Conservation (phyloP, 1,140 invertebrate species). For the Samia ricini region DNA sequence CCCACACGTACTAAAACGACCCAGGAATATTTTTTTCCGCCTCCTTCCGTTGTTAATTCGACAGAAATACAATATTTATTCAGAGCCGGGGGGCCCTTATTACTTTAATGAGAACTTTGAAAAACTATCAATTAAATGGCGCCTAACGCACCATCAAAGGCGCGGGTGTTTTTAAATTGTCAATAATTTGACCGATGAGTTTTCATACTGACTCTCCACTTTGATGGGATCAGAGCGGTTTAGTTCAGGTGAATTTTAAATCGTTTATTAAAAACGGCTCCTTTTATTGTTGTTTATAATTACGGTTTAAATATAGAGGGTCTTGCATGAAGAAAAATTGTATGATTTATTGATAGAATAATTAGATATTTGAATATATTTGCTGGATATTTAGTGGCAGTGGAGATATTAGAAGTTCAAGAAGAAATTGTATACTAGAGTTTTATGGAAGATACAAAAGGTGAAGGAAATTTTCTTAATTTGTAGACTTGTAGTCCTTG, state of each 20-base stretch:
- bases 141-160: constrained; percentile 41
- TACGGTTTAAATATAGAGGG: background rate
- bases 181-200: background rate
- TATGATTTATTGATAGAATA: too few relatives aligned
- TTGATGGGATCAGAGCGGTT: background rate
- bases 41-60: constrained; percentile 30
- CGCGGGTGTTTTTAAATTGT: constrained; percentile 29
- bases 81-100: constrained; percentile 38
- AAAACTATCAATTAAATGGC: constrained; percentile 69
- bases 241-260: background rate
- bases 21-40: constrained; percentile 38
- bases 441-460: too few relatives aligned
- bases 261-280: background rate
- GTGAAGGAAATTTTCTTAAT: too few relatives aligned
- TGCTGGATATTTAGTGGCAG: too few relatives aligned
- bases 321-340: background rate
- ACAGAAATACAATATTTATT: constrained; percentile 57
- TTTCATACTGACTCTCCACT: background rate
- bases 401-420: too few relatives aligned
- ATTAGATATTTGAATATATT: too few relatives aligned
- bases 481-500: too few relatives aligned
- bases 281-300: background rate
- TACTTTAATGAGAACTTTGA: constrained; percentile 49
- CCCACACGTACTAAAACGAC: constrained; percentile 9
- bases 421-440: too few relatives aligned